phyloP scores from a whole-genome alignment of 1,140 invertebrate genomes.

The Drosophila pachea region DNA sequence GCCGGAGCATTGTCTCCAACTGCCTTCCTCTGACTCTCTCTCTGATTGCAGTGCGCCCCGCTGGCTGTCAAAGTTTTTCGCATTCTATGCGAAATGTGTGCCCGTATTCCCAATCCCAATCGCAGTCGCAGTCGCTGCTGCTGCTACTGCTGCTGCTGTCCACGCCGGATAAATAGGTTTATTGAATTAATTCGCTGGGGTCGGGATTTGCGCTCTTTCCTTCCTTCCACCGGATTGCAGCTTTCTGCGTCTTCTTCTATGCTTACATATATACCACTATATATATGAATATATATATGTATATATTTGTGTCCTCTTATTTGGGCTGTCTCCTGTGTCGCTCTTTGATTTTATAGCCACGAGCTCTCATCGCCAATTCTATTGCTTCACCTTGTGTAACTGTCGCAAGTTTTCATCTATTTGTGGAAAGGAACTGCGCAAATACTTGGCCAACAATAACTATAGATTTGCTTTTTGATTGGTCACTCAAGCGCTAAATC shows the following conservation, averaged over 20 bases:
- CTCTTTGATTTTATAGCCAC: conserved; percentile 32
- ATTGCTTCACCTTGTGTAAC: conserved; percentile 32
- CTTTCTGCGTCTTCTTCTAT: conserved; percentile 38
- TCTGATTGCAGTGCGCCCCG: conserved; percentile 63
- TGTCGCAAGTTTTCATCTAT: background rate
- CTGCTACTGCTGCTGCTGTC: conserved; percentile 11
- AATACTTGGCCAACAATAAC: background rate
- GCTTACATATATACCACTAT: conserved; percentile 1
- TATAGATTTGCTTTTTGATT: background rate
- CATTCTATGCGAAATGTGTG: conserved; percentile 59
- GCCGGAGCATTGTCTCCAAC: conserved; percentile 49
- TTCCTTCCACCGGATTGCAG: conserved; percentile 35
- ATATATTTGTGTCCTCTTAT: conserved; percentile 30
- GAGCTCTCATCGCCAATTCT: conserved; percentile 20
- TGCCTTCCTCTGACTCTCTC: conserved; percentile 19
- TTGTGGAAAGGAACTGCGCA: conserved; percentile 2
- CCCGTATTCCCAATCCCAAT: conserved; percentile 33
- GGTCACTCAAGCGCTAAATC: background rate
- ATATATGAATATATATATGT: conserved; percentile 12
- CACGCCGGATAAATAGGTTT: conserved; percentile 67
- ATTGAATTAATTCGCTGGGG: conserved; percentile 70
- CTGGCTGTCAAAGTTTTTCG: conserved; percentile 66
- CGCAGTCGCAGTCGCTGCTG: too few species aligned
- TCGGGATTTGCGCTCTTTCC: background rate
- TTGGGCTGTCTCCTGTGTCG: conserved; percentile 45